Percentiles rank a stretch among this genome's conserved stretches.
These are phyloP conservation scores for Stratiolaelaps scimitus DNA, from an alignment of 1,140 invertebrate genomes.

Conservation along the genomic window DNA sequence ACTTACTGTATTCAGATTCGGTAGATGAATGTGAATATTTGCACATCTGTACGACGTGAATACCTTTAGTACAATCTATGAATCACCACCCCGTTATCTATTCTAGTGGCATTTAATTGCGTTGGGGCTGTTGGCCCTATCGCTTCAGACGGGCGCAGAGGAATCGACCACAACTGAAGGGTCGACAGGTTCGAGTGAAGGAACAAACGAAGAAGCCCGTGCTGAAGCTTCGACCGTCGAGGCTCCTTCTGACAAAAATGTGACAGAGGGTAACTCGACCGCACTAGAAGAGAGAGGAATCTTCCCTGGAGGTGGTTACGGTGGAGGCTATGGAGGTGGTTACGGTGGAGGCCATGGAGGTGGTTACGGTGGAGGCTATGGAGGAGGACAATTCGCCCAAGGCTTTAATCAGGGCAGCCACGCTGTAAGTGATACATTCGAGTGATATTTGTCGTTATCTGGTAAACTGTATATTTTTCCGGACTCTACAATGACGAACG, in stretches of 20 bases:
- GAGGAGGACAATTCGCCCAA: neutral
- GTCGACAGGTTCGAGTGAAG: neutral
- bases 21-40: no score
- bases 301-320: neutral
- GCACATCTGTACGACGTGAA: no score
- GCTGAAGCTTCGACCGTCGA: neutral
- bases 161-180: neutral
- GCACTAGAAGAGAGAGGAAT: constrained; percentile 2
- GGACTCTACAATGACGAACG: no score
- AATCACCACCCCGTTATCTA: neutral
- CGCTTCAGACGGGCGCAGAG: neutral
- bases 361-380: neutral
- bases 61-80: no score
- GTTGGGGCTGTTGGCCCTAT: neutral
- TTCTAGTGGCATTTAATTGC: neutral
- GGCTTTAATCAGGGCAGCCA: neutral
- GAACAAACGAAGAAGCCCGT: neutral
- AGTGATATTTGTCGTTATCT: no score
- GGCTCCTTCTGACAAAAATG: neutral
- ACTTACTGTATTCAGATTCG: no score
- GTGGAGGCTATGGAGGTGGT: neutral
- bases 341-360: neutral
- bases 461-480: no score
- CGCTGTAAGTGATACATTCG: neutral
- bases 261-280: neutral